Conservation (phyloP, 1,140 invertebrate species). For the Trypoxylus dichotomus region DNA sequence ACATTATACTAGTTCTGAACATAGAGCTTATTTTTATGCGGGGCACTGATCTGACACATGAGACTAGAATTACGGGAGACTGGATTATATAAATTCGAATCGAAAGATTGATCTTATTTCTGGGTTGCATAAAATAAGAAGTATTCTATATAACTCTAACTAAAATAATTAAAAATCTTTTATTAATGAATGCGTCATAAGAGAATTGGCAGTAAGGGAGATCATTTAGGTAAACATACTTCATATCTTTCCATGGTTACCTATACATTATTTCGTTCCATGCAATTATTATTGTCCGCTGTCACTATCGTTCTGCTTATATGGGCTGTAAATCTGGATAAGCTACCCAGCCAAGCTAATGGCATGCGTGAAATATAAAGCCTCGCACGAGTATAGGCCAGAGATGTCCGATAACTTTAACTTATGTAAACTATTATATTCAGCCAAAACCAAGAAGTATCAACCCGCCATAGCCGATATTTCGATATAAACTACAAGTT, state of each 20-base stretch:
- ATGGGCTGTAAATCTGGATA: slow-evolving; percentile 38
- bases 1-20: too few relatives aligned
- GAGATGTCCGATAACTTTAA: slow-evolving; percentile 45
- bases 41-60: too few relatives aligned
- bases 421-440: slow-evolving; percentile 41
- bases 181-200: too few relatives aligned
- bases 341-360: slow-evolving; percentile 29
- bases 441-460: slow-evolving; percentile 31
- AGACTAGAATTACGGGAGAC: too few relatives aligned
- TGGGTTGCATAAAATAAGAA: too few relatives aligned
- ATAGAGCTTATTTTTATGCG: too few relatives aligned
- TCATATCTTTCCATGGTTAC: neutral
- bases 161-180: too few relatives aligned
- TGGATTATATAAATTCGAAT: too few relatives aligned
- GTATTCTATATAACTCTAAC: too few relatives aligned
- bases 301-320: slow-evolving; percentile 32
- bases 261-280: neutral
- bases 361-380: slow-evolving; percentile 40
- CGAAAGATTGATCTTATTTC: too few relatives aligned
- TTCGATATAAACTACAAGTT: neutral
- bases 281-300: slow-evolving; percentile 31
- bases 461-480: neutral
- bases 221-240: too few relatives aligned
- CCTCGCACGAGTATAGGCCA: slow-evolving; percentile 28
- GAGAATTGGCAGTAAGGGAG: too few relatives aligned